Evolutionary conservation across 2,888 invertebrate species (phyloP).

Genomic region (Amblyjoppa proteus): DNA sequence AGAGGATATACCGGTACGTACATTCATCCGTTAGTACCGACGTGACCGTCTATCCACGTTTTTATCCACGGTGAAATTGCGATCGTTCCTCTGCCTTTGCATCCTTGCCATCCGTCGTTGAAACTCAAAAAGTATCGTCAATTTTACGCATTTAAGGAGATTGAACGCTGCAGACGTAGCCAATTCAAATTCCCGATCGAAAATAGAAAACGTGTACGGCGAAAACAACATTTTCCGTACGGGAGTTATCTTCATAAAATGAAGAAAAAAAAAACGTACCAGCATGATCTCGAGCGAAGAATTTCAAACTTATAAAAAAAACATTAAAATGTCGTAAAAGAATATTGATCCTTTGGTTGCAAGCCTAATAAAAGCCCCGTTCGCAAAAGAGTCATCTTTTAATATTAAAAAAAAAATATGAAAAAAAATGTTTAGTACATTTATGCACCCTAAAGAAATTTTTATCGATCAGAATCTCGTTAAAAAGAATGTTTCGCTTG

Average conservation of each 20-base stretch:
- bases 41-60: slow-evolving; percentile 34
- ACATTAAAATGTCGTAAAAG: too few relatives aligned
- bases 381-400: not conserved
- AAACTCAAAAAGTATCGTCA: not conserved
- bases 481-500: not conserved
- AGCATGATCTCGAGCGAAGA: not conserved
- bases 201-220: not conserved
- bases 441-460: not conserved
- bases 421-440: not conserved
- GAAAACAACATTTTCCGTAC: not conserved
- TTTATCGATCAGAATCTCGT: not conserved
- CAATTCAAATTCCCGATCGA: not conserved
- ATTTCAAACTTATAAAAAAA: not conserved
- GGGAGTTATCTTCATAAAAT: too few relatives aligned
- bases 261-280: too few relatives aligned
- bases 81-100: not conserved
- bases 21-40: slow-evolving; percentile 26
- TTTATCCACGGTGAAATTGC: not conserved
- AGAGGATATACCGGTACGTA: slow-evolving; percentile 31
- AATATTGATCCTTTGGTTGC: not conserved
- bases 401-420: not conserved
- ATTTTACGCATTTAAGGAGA: not conserved
- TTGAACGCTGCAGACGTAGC: not conserved
- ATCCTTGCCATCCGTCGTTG: not conserved
- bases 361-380: not conserved